Evolutionary conservation across 2,113 vertebrate species (phyloP), one percentile per base, ranked within the genome.

Genomic region (Plestiodon gilberti): DNA sequence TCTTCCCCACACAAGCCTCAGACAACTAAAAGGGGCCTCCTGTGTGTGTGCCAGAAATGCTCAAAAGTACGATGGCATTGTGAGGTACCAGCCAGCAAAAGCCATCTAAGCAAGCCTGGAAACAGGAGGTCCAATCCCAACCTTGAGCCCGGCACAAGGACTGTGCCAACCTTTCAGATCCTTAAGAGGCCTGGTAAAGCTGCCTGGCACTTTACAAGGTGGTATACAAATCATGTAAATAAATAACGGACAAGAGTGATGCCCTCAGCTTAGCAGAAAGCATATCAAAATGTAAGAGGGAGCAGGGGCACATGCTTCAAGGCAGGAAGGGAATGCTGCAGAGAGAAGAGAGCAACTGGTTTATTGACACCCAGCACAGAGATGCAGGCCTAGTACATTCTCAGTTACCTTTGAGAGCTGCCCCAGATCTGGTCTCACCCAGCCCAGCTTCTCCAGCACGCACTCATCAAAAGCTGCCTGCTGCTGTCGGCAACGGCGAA

Each of bases 361-460:
- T n/a, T 14, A 33, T 17, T 48, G 80, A n/a, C n/a, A 14, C 13
- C 6, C 1, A 30, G 25, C 0, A 3, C 1, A 35, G 18, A 1
- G 69, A 33, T 17, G 20, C 18, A 25, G 35, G 38, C 35, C 14
- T 33, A 20, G 1, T n/a, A 22, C 6, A 22, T 18, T 5, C 9
- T 18, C 1, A 6, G 15, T 97, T 96, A 99, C 99, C 98, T 99
- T 99, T 28, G 99, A 99, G 89, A 99, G 96, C 5, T 99, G 93
- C 88, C 99, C 99, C 88, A 99, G 96, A 0, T 97, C 96, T 4
- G 99, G 99, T 81, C 99, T 97, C 93, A 97, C 95, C 99, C 99
- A 99, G 9, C 98, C 99, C 91, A 99, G 91, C 88, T 99, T 99
- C 52, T 99, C 97, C 69, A 99, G 96, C 92, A 99, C 98, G n/a